phyloP scores from a whole-genome alignment of 2,113 vertebrate genomes.

The Rallus limicola region DNA sequence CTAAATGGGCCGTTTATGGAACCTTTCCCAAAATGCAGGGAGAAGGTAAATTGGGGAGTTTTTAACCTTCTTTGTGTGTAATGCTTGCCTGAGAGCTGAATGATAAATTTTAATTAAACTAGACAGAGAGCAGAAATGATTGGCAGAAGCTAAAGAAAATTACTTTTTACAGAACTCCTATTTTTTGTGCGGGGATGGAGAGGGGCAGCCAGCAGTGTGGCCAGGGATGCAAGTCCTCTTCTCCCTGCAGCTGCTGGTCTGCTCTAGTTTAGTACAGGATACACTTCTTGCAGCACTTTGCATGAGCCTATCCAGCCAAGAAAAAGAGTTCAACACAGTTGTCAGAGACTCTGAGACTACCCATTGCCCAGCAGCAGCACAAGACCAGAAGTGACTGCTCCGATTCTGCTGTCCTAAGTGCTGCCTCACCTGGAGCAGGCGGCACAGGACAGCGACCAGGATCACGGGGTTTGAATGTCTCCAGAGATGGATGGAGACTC shows the following conservation, averaged over 20 bases:
- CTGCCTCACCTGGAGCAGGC: neutral
- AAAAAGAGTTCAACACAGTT: neutral
- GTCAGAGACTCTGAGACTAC: neutral
- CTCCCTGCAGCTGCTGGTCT: neutral
- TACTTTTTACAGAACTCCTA: neutral
- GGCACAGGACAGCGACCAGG: too few relatives aligned
- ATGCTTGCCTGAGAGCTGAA: neutral
- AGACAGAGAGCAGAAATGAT: neutral
- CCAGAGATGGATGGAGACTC: too few relatives aligned
- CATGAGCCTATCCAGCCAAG: neutral
- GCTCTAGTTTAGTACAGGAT: neutral
- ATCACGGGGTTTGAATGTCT: too few relatives aligned
- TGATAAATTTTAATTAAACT: neutral
- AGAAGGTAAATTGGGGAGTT: neutral
- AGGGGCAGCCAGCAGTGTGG: neutral
- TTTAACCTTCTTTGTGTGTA: neutral
- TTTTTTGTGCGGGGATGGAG: neutral
- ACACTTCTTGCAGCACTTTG: neutral
- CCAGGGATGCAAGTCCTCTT: neutral
- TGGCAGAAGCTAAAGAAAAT: neutral
- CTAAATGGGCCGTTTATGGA: neutral
- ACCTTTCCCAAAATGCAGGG: neutral
- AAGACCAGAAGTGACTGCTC: neutral
- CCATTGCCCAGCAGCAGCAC: neutral
- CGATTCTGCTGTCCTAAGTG: too few relatives aligned